Evolutionary conservation across 1,140 invertebrate genomes (phyloP), one percentile per base, ranked within the genome.

Genomic region (Trichonephila clavata): DNA sequence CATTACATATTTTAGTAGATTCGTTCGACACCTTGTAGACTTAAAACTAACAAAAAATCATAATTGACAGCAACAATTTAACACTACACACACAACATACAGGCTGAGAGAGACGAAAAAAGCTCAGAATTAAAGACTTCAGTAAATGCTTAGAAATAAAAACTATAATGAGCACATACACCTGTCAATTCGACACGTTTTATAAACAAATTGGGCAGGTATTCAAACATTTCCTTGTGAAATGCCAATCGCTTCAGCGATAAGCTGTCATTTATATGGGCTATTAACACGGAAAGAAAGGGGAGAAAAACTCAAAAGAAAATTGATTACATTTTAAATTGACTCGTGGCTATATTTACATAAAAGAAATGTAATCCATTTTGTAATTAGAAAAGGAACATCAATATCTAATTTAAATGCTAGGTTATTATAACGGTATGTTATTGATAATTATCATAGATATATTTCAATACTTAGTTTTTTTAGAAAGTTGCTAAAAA

Each of bases 251-350:
- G 24, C 71, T 77, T 39, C 71, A 14, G 16, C 32, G 71, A 16
- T 3, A 27, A 39, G 71, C 71, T 77, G 27, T 77, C 71, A 77
- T 84, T 59, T 84, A 18, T 57, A 57, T 57, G n/a, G 43, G n/a
- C 81, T 84, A n/a, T 84, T 59, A 59, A 84, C 43, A 84, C 43
- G 81, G 81, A 84, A 57, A 81, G 39, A 81, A 50, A 81, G 80
- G 20, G 39, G 20, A 83, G 13, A 83, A 50, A 59, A 84, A 84
- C 21, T 57, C 3, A 43, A 14, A 84, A 5, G 43, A 50, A 59
- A 57, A 84, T 27, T n/a, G 81, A 24, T 84, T 84, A 27, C 16
- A 13, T 81, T 81, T 13, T 43, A 39, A 21, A 68, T 68, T 68
- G n/a, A 24, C 10, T 21, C 10, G 65, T 27, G 7, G 6, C 10